phyloP scores from a whole-genome alignment of 2,797 vertebrate species.

The Momotus momota region DNA sequence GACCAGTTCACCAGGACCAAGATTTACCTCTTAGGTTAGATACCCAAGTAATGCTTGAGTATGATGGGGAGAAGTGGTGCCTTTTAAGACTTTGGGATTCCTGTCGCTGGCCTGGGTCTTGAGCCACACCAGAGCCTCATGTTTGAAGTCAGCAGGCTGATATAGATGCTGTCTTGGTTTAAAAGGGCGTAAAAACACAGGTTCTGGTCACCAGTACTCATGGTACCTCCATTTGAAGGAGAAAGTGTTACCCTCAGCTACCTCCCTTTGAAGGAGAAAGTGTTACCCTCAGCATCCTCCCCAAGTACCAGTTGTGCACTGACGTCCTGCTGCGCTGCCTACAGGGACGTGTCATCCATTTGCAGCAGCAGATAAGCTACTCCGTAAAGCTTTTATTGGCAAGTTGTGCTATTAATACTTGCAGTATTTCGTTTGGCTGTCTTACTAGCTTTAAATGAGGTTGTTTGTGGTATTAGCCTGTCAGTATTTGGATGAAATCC shows the following conservation, averaged over 20 bases:
- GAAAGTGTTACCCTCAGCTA: not conserved
- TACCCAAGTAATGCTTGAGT: not conserved
- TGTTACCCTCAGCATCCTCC: not conserved
- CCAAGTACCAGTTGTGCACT: accelerated
- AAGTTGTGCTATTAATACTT: not conserved
- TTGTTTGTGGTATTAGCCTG: not conserved
- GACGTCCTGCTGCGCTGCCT: not conserved
- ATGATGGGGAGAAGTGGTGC: not conserved
- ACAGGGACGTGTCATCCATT: not conserved
- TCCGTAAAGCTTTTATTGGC: not conserved
- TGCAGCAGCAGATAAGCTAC: not conserved
- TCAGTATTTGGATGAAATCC: constrained; percentile 2
- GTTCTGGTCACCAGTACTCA: not conserved
- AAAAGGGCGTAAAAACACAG: not conserved
- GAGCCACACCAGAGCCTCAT: not conserved
- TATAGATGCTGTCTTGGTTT: not conserved
- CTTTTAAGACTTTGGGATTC: not conserved
- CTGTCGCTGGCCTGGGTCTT: not conserved
- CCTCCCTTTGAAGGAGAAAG: not conserved
- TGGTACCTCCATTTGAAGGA: not conserved
- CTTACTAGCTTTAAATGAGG: not conserved
- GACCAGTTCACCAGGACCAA: not conserved
- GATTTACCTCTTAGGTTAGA: not conserved
- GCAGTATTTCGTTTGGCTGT: not conserved
- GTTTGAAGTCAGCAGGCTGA: not conserved